Evolutionary conservation across 2,113 vertebrate species (phyloP), one percentile per base, ranked within the genome.

Genomic region (Dicaeum eximium): DNA sequence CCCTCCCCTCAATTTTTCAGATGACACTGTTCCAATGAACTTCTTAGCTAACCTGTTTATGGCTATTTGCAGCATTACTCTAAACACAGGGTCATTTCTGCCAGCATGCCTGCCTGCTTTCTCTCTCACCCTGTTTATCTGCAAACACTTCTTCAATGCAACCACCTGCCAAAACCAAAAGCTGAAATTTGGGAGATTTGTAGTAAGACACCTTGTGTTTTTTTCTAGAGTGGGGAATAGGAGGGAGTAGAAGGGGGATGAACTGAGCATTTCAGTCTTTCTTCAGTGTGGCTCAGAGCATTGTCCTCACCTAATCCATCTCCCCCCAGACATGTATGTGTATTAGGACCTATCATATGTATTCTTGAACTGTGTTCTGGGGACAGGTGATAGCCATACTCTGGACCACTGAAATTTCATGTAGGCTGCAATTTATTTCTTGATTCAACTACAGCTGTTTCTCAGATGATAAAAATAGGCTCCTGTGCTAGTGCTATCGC

Each of bases 391-490:
- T 66, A 48, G 72, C 81, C 82, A 53, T 85, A 65, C 37, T 60
- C 40, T n/a, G 64, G 24, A 91, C 75, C 56, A 77, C 70, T 92
- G 87, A 93, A 92, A 86, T 94, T 80, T 96, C 56, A 71, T 90
- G 79, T 88, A 61, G 61, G 40, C 62, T 94, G 45, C 56, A 57
- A 11, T 77, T 92, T 90, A 66, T 88, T 96, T 94, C 79, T 95
- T 90, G 69, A 51, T 88, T 80, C 87, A 91, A 40, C 57, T 77
- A 80, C 75, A 95, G 82, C 91, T 95, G 91, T 97, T 95, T 96
- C 67, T 96, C 90, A 92, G 67, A 91, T 72, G 64, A 84, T 85
- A 94, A 95, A 95, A 96, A 92, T 62, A 93, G 87, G 25, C 19
- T 94, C 33, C 58, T n/a, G 15, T 94, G 50, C 37, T 87, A 40